A percentile compares a stretch with the other conserved stretches of the same genome.
phyloP scores from a whole-genome alignment of 2,888 invertebrate species.

The Leptopterna dolabrata region DNA sequence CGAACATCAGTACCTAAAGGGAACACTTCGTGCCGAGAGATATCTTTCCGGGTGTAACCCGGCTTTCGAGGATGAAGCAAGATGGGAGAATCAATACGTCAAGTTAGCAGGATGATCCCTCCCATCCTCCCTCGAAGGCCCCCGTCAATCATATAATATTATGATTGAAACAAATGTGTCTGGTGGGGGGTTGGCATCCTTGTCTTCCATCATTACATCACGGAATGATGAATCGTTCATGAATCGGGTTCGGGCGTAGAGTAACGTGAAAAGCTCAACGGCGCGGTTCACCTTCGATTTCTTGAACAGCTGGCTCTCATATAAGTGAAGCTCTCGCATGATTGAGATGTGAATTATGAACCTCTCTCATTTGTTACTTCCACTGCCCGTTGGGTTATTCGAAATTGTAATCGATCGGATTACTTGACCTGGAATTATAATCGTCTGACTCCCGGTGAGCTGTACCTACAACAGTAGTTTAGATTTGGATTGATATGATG shows the following conservation, averaged over 20 bases:
- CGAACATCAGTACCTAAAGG: background rate
- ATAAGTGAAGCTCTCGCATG: no score
- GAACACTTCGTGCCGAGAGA: background rate
- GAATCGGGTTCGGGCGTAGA: background rate
- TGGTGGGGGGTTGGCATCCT: background rate
- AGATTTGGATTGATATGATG: no score
- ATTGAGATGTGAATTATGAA: no score
- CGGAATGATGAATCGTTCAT: background rate
- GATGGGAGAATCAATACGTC: constrained; percentile 14
- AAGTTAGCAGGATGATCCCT: background rate
- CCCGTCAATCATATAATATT: constrained; percentile 1
- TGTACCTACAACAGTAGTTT: no score
- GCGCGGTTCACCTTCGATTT: background rate
- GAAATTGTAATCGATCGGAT: no score
- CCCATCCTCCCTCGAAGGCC: constrained; percentile 9
- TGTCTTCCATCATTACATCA: background rate
- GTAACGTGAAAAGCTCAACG: background rate
- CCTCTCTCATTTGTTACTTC: no score
- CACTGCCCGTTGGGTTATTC: no score
- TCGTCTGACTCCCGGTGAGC: no score
- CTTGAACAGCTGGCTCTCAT: no score
- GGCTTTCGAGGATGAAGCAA: background rate
- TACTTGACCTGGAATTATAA: no score
- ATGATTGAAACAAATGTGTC: constrained; percentile 24
- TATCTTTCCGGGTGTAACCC: background rate